Conservation (phyloP, 1,140 invertebrate genomes). For the Elymnias hypermnestra region DNA sequence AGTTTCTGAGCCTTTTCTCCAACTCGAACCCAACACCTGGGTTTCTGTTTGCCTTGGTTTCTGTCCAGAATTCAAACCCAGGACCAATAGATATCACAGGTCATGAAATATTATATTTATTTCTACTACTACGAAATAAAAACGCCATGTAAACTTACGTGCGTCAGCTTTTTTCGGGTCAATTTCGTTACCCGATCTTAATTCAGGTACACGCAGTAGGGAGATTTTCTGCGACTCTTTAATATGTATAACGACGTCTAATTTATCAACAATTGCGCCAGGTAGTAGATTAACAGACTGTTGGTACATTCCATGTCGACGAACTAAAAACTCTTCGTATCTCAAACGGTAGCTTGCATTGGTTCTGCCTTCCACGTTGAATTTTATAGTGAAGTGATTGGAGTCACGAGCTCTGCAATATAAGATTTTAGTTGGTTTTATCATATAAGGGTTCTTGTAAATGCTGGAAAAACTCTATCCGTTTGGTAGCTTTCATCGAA, state of each 20-base stretch:
- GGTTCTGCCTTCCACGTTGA: slow-evolving; percentile 78
- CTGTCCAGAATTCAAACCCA: no score
- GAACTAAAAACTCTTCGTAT: slow-evolving; percentile 1
- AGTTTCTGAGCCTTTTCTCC: no score
- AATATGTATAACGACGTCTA: slow-evolving; percentile 1
- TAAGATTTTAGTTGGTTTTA: no score
- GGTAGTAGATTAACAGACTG: background rate
- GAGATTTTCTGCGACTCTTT: slow-evolving; percentile 1
- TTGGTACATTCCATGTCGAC: background rate
- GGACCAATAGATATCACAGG: no score
- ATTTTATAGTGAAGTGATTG: slow-evolving; percentile 78
- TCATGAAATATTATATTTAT: no score
- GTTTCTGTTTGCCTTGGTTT: no score
- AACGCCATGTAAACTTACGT: no score
- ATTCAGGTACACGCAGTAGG: background rate
- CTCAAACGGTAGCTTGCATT: background rate
- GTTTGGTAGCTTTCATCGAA: no score
- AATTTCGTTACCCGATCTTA: background rate
- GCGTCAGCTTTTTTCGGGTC: background rate
- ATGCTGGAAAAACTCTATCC: no score
- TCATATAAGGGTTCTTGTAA: no score
- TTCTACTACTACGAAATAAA: no score
- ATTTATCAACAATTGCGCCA: background rate
- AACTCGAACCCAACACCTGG: no score
- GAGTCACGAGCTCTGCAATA: slow-evolving; percentile 78